Evolutionary conservation across 2,797 vertebrate genomes (phyloP).

Genomic region (Molossus molossus): DNA sequence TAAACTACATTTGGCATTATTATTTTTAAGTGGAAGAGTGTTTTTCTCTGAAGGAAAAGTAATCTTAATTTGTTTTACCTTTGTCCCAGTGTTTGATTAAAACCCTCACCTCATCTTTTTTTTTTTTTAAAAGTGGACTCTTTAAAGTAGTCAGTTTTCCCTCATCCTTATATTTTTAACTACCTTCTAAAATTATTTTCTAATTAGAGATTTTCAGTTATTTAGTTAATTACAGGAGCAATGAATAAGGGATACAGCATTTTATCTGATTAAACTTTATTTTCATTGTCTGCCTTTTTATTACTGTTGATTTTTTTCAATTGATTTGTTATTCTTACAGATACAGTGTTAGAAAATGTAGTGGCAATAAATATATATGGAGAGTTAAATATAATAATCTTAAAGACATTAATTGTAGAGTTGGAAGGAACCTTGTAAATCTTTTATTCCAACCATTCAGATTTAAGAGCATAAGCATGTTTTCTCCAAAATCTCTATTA

Average conservation of each 20-base stretch:
- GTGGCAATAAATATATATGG: background rate
- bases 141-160: background rate
- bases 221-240: slow-evolving; percentile 1
- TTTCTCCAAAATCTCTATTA: background rate
- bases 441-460: background rate
- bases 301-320: background rate
- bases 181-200: slow-evolving; percentile 5
- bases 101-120: background rate
- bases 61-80: slow-evolving; percentile 24
- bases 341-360: background rate
- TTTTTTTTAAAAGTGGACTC: slow-evolving; percentile 14
- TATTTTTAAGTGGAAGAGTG: slow-evolving; percentile 40
- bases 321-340: slow-evolving; percentile 27
- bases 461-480: background rate
- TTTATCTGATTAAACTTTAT: background rate
- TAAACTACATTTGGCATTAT: slow-evolving; percentile 45
- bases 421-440: slow-evolving; percentile 22
- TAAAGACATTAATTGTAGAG: slow-evolving; percentile 1
- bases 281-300: slow-evolving; percentile 5
- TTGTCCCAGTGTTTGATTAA: slow-evolving; percentile 51
- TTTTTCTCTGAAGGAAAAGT: slow-evolving; percentile 12
- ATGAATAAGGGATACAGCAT: background rate
- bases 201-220: slow-evolving; percentile 46
- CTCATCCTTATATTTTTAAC: slow-evolving; percentile 43
- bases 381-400: background rate